A percentile compares a stretch with the other conserved stretches of the same genome.
These are phyloP conservation scores for Zonitis immaculata DNA, from an alignment of 2,888 invertebrate genomes.

Conservation along the genomic window DNA sequence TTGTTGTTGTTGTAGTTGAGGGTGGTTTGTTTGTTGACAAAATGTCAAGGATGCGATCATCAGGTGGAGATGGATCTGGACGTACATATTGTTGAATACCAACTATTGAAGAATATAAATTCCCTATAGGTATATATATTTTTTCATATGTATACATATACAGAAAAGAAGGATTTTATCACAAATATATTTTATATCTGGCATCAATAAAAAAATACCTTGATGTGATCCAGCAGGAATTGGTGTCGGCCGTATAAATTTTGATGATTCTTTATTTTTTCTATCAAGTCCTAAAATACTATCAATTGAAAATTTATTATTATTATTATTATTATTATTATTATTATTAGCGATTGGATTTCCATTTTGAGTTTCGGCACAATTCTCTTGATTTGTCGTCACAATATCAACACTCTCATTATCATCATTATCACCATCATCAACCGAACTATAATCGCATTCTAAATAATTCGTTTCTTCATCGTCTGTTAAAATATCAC, in stretches of 20 bases:
- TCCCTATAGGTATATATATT: slow-evolving; percentile 25
- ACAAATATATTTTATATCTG: too few relatives aligned
- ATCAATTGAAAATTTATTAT: slow-evolving; percentile 47
- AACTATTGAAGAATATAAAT: slow-evolving; percentile 40
- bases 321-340: too few relatives aligned
- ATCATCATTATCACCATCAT: too few relatives aligned
- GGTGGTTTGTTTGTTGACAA: slow-evolving; percentile 26
- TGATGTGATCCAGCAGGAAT: slow-evolving; percentile 29
- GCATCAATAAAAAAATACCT: slow-evolving; percentile 8
- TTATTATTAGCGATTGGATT: slow-evolving; percentile 14
- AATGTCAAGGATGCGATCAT: slow-evolving; percentile 37
- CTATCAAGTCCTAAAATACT: slow-evolving; percentile 43
- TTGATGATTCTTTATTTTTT: slow-evolving; percentile 32
- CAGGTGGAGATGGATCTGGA: slow-evolving; percentile 38
- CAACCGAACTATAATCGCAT: slow-evolving; percentile 30
- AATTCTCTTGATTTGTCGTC: slow-evolving; percentile 28
- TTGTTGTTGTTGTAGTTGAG: slow-evolving; percentile 3
- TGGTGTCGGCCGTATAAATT: slow-evolving; percentile 43
- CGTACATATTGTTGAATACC: slow-evolving; percentile 39
- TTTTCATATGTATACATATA: too few relatives aligned
- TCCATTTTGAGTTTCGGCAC: slow-evolving; percentile 24
- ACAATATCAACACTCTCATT: slow-evolving; percentile 38
- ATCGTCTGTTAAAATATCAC: slow-evolving; percentile 21
- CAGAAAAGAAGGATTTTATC: too few relatives aligned
- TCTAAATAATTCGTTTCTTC: slow-evolving; percentile 27